Conservation (phyloP, 2,113 vertebrate genomes). For the Siphamia tubifer region DNA sequence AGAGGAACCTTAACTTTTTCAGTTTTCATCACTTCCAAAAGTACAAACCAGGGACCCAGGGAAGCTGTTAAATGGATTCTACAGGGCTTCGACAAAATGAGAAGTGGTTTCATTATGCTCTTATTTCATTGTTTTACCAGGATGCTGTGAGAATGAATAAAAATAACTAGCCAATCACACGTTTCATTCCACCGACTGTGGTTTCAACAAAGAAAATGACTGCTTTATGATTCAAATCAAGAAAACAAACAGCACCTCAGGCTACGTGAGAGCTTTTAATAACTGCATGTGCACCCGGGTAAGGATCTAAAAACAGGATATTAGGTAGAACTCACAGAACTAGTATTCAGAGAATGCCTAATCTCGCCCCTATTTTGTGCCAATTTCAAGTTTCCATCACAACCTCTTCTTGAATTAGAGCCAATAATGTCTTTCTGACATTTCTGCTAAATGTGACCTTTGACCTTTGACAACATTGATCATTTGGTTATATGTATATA, state of each 20-base stretch:
- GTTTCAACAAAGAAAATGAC: not conserved
- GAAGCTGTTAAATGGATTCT: conserved; percentile 9
- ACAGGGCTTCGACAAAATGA: not conserved
- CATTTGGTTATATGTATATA: too few relatives aligned
- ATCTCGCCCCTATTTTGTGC: too few relatives aligned
- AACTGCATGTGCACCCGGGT: too few relatives aligned
- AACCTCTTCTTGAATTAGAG: too few relatives aligned
- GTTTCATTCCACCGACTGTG: conserved; percentile 2
- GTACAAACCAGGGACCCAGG: not conserved
- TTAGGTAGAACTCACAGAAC: too few relatives aligned
- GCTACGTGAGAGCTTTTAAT: not conserved
- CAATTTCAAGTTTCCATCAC: too few relatives aligned
- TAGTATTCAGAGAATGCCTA: too few relatives aligned
- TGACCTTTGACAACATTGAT: too few relatives aligned
- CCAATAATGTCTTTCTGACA: too few relatives aligned
- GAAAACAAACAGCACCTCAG: conserved; percentile 21
- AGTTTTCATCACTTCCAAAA: not conserved
- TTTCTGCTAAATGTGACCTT: too few relatives aligned
- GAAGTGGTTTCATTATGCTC: conserved; percentile 22
- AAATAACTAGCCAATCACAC: conserved; percentile 7
- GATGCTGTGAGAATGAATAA: conserved; percentile 5
- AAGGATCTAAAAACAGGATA: too few relatives aligned
- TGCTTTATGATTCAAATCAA: not conserved
- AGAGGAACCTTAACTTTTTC: not conserved
- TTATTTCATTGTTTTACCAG: conserved; percentile 3